phyloP scores from a whole-genome alignment of 2,888 invertebrate genomes.

The Caenorhabditis macrosperma region DNA sequence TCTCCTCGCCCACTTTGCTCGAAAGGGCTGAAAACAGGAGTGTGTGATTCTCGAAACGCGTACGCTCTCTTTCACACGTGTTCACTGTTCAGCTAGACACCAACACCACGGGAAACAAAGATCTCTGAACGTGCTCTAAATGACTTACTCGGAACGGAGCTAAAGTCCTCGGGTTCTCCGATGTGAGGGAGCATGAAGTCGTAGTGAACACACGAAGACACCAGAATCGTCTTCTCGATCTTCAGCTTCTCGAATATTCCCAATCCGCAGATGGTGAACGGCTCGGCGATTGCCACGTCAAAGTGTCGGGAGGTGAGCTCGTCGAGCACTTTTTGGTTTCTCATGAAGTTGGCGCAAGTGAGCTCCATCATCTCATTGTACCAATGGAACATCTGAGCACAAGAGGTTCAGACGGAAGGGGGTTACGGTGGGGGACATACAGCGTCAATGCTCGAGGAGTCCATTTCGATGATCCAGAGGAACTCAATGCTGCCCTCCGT shows the following conservation, averaged over 20 bases:
- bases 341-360: conserved; percentile 33
- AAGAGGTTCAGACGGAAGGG: background rate
- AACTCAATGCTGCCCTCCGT: conserved; percentile 6
- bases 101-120: too few relatives aligned
- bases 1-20: conserved; percentile 25
- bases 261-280: conserved; percentile 32
- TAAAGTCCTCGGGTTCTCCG: conserved; percentile 36
- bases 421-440: background rate
- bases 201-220: conserved; percentile 30
- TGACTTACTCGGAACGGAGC: conserved; percentile 29
- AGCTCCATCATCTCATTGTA: conserved; percentile 13
- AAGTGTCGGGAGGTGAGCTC: conserved; percentile 12
- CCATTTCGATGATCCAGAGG: conserved; percentile 27
- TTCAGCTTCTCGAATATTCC: conserved; percentile 27
- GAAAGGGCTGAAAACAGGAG: conserved; percentile 31
- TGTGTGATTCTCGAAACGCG: too few relatives aligned
- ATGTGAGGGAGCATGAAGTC: conserved; percentile 38
- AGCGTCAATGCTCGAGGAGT: conserved; percentile 3
- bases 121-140: background rate
- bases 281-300: conserved; percentile 44
- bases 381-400: conserved; percentile 23
- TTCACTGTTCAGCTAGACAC: too few relatives aligned
- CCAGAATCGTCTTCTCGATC: conserved; percentile 46
- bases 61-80: too few relatives aligned
- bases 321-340: conserved; percentile 2